A percentile compares a stretch with the other conserved stretches of the same genome.
phyloP scores from a whole-genome alignment of 2,113 vertebrate species.

The Scytalopus superciliaris region DNA sequence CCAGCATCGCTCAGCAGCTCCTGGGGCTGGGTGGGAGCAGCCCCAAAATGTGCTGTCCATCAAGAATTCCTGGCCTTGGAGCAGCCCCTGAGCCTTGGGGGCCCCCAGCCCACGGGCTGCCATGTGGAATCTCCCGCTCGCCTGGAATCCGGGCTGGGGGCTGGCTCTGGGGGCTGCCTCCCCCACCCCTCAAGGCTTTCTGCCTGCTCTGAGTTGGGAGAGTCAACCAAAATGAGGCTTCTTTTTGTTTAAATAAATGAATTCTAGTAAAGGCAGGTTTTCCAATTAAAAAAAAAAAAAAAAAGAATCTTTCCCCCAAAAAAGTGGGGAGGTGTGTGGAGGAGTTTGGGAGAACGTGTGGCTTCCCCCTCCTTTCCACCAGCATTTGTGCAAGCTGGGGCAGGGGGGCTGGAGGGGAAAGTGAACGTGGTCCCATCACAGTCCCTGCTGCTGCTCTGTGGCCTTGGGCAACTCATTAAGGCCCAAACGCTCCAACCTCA shows the following conservation, averaged over 20 bases:
- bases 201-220: background rate
- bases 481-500: background rate
- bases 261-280: background rate
- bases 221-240: background rate
- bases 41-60: background rate
- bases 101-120: background rate
- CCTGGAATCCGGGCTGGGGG: background rate
- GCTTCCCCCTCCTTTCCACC: background rate
- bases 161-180: background rate
- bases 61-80: background rate
- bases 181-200: background rate
- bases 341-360: background rate
- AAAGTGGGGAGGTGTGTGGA: background rate
- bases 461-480: constrained; percentile 34
- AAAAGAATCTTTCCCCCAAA: background rate
- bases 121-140: background rate
- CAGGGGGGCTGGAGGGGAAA: background rate
- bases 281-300: background rate
- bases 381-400: background rate
- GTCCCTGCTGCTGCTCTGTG: background rate
- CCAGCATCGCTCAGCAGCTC: background rate
- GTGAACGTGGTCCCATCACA: background rate
- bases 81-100: accelerated
- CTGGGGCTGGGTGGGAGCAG: background rate
- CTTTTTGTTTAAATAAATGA: background rate